These are phyloP conservation scores for Lasioglossum calceatum DNA, from an alignment of 2,888 invertebrate species.

Conservation along the genomic window DNA sequence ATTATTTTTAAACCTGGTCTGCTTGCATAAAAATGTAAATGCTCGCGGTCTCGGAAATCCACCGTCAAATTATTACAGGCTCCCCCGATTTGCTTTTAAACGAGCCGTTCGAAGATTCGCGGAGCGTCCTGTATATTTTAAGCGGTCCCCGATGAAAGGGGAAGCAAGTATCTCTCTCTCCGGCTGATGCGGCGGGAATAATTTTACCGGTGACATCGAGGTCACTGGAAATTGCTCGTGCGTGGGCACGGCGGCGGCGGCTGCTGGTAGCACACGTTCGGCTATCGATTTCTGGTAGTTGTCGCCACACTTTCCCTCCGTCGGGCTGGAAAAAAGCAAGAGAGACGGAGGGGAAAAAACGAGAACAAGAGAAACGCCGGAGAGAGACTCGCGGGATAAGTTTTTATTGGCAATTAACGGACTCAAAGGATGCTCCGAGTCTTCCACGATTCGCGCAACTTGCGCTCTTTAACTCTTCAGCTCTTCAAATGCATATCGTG, in stretches of 20 bases:
- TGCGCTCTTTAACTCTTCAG: background rate
- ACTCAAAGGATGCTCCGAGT: background rate
- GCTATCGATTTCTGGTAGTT: constrained; percentile 47
- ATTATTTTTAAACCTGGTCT: background rate
- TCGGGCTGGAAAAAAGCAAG: background rate
- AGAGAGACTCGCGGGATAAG: background rate
- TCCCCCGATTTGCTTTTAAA: background rate
- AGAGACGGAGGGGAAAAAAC: background rate
- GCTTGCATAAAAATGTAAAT: background rate
- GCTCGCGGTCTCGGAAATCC: background rate
- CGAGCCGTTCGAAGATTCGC: background rate
- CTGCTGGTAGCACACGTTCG: constrained; percentile 10
- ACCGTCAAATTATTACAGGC: background rate
- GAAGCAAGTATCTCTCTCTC: background rate
- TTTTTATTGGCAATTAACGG: background rate
- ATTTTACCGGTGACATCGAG: constrained; percentile 32
- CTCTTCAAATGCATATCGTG: background rate
- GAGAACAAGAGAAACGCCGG: background rate
- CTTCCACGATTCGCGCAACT: background rate
- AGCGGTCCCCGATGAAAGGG: background rate
- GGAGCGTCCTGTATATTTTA: constrained; percentile 3
- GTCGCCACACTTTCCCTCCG: constrained; percentile 39
- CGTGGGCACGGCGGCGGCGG: constrained; percentile 25
- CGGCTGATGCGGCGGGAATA: constrained; percentile 16
- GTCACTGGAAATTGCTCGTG: constrained; percentile 43